phyloP scores from a whole-genome alignment of 2,888 invertebrate genomes.

The Trissolcus brochymenae region DNA sequence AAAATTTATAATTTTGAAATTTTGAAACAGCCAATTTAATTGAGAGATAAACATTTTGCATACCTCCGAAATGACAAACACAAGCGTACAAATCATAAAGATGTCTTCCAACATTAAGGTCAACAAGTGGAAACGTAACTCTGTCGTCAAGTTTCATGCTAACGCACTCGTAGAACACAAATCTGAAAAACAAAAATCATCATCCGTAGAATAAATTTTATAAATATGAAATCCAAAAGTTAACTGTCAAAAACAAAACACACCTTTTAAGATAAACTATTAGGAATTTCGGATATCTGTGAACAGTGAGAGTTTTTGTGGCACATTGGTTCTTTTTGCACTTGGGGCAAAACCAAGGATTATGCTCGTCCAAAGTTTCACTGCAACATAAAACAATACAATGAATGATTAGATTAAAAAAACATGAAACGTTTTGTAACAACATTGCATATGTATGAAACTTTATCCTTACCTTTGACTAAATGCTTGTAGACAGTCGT shows the following conservation, averaged over 20 bases:
- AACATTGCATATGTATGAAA: too few species aligned
- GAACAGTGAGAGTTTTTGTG: slow-evolving; percentile 81
- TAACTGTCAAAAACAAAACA: slow-evolving; percentile 16
- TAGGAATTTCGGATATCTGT: slow-evolving; percentile 81
- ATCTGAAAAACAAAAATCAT: slow-evolving; percentile 72
- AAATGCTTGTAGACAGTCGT: slow-evolving; percentile 81
- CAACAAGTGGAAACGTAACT: slow-evolving; percentile 80
- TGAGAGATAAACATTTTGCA: slow-evolving; percentile 7
- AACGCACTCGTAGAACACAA: slow-evolving; percentile 81
- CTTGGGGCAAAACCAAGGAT: slow-evolving; percentile 82
- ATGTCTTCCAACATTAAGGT: slow-evolving; percentile 78
- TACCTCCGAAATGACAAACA: slow-evolving; percentile 82
- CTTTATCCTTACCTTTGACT: slow-evolving; percentile 77
- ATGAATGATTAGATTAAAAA: background rate
- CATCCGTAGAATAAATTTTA: background rate
- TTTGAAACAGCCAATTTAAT: too few species aligned
- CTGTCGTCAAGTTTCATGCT: slow-evolving; percentile 81
- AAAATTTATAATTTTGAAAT: background rate
- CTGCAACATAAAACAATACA: slow-evolving; percentile 67
- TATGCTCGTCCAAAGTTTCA: slow-evolving; percentile 81
- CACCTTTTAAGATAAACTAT: slow-evolving; percentile 81
- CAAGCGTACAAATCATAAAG: slow-evolving; percentile 81
- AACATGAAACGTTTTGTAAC: background rate
- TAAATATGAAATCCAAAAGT: background rate
- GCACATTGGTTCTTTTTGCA: slow-evolving; percentile 81